phyloP scores from a whole-genome alignment of 1,140 invertebrate species.

The Magallana gigas region DNA sequence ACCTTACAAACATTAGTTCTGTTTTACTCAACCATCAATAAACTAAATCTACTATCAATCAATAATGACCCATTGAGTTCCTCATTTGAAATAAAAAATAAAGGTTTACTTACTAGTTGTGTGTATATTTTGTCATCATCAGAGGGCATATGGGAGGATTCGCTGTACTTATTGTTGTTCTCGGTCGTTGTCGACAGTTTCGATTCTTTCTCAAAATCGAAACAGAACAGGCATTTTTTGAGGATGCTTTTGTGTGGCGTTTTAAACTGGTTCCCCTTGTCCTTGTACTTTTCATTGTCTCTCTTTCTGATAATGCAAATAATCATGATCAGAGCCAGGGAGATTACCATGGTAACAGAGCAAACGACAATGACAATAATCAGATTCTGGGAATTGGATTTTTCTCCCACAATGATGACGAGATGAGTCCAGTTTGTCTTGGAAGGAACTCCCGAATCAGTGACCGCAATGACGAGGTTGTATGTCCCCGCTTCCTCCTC shows the following conservation, averaged over 20 bases:
- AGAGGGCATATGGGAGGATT: background rate
- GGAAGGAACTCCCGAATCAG: conserved; percentile 63
- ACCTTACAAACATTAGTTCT: background rate
- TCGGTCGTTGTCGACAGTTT: background rate
- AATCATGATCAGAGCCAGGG: conserved; percentile 47
- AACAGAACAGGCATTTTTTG: conserved; percentile 41
- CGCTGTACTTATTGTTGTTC: conserved; percentile 5
- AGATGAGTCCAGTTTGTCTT: conserved; percentile 57
- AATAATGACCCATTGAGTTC: background rate
- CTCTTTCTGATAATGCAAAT: conserved; percentile 51
- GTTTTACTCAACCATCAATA: background rate
- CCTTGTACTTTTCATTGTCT: conserved; percentile 26
- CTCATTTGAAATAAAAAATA: background rate
- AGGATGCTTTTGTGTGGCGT: conserved; percentile 45
- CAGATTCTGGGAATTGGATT: conserved; percentile 47
- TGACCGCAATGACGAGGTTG: conserved; percentile 62
- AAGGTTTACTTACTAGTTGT: conserved; percentile 1
- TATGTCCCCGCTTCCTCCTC: conserved; percentile 57
- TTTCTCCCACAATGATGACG: conserved; percentile 40
- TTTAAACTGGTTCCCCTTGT: conserved; percentile 21
- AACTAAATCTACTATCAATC: background rate
- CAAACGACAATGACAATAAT: conserved; percentile 52
- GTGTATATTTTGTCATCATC: conserved; percentile 17
- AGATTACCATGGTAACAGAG: conserved; percentile 49
- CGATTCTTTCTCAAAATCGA: conserved; percentile 23